Percentiles rank a stretch among this genome's conserved stretches.
These are phyloP conservation scores for Anadara kagoshimensis DNA, from an alignment of 1,140 invertebrate genomes.

Conservation along the genomic window DNA sequence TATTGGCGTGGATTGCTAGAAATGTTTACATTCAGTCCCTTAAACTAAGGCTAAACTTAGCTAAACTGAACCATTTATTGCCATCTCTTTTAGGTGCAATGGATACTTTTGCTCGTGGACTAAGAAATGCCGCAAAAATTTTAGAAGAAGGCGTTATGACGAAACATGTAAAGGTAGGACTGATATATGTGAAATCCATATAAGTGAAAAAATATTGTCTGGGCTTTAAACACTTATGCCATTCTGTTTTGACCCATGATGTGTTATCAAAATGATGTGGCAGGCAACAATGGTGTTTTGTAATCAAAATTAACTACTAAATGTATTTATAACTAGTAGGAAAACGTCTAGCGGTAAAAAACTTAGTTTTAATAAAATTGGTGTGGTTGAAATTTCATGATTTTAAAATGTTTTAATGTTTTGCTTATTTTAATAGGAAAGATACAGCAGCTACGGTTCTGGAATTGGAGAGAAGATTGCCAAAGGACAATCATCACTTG, in stretches of 20 bases:
- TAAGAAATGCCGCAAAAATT: conserved; percentile 77
- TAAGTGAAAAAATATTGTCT: background rate
- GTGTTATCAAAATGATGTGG: too few species aligned
- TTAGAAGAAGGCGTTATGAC: conserved; percentile 69
- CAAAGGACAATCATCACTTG: conserved; percentile 76
- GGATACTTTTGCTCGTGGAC: conserved; percentile 78
- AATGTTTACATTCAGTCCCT: too few species aligned
- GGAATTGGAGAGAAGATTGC: conserved; percentile 78
- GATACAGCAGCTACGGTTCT: conserved; percentile 77
- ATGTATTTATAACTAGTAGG: too few species aligned
- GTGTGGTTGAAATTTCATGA: too few species aligned
- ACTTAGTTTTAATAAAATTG: too few species aligned
- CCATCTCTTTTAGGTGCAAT: conserved; percentile 73
- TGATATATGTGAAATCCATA: background rate
- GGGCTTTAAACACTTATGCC: background rate
- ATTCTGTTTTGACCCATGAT: too few species aligned
- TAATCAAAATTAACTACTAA: too few species aligned
- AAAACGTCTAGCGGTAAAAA: too few species aligned
- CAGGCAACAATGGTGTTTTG: too few species aligned
- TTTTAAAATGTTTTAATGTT: too few species aligned
- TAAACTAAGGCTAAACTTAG: too few species aligned
- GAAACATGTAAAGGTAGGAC: conserved; percentile 59
- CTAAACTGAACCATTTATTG: background rate
- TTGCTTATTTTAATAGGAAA: conserved; percentile 60
- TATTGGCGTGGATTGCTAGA: too few species aligned